A percentile compares a stretch with the other conserved stretches of the same genome.
These are phyloP conservation scores for Sebastes jordani DNA, from an alignment of 2,797 vertebrate species.

Conservation along the genomic window DNA sequence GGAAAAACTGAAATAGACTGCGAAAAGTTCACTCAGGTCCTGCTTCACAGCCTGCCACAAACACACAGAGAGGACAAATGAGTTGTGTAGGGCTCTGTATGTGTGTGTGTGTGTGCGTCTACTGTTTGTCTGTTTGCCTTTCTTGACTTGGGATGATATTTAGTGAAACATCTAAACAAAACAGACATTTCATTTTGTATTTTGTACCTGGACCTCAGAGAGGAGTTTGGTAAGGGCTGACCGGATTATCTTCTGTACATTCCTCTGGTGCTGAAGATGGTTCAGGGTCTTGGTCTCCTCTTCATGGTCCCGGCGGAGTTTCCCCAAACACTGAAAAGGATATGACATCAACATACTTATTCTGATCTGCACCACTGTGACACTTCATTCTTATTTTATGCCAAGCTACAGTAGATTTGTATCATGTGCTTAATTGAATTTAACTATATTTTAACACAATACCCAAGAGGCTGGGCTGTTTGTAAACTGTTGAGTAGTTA, in stretches of 20 bases:
- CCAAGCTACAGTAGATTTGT: background rate
- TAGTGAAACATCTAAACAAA: background rate
- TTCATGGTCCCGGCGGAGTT: conserved; percentile 63
- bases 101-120: background rate
- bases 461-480: background rate
- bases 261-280: conserved; percentile 45
- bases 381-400: background rate
- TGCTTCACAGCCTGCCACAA: conserved; percentile 79
- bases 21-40: conserved; percentile 79
- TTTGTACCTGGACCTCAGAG: conserved; percentile 76
- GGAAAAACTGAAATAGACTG: conserved; percentile 74
- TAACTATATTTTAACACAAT: background rate
- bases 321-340: conserved; percentile 70
- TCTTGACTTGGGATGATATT: background rate
- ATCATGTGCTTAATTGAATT: background rate
- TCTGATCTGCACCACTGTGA: background rate
- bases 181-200: background rate
- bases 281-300: conserved; percentile 44
- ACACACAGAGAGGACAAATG: conserved; percentile 5
- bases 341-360: background rate
- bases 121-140: background rate
- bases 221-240: conserved; percentile 68
- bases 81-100: background rate
- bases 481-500: background rate
- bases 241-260: conserved; percentile 48